Conservation (phyloP, 1,140 invertebrate species). For the Carposina sasakii region DNA sequence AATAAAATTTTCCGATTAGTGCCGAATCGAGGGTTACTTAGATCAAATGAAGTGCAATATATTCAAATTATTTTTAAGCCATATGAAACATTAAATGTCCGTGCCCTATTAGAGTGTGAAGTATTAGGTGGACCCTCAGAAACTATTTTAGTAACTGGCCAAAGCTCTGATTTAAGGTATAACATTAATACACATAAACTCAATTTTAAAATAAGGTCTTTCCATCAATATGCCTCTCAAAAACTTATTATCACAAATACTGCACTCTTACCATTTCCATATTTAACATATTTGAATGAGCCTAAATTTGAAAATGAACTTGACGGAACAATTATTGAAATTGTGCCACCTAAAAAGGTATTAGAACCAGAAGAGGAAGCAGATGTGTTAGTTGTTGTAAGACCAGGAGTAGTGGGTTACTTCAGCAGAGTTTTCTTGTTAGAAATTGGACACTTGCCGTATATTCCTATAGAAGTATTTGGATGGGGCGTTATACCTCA, state of each 20-base stretch:
- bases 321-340: constrained; percentile 42
- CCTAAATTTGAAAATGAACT: constrained; percentile 40
- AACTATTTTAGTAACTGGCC: constrained; percentile 44
- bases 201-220: constrained; percentile 63
- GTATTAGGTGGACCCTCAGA: constrained; percentile 57
- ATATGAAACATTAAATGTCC: constrained; percentile 40
- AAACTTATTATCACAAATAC: constrained; percentile 44
- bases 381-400: constrained; percentile 44
- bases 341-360: constrained; percentile 41
- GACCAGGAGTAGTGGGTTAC: constrained; percentile 54
- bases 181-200: constrained; percentile 43
- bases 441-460: constrained; percentile 54
- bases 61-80: constrained; percentile 56
- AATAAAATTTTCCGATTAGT: constrained; percentile 46
- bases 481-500: constrained; percentile 64
- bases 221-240: constrained; percentile 54
- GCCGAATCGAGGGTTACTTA: constrained; percentile 50
- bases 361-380: constrained; percentile 43
- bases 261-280: constrained; percentile 50
- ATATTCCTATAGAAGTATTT: constrained; percentile 52
- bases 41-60: constrained; percentile 51
- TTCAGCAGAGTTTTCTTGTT: constrained; percentile 50
- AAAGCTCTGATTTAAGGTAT: constrained; percentile 56
- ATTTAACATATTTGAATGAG: constrained; percentile 54
- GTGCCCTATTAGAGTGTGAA: constrained; percentile 54